These are phyloP conservation scores for Galleria mellonella DNA, from an alignment of 1,140 invertebrate genomes.

Conservation along the genomic window DNA sequence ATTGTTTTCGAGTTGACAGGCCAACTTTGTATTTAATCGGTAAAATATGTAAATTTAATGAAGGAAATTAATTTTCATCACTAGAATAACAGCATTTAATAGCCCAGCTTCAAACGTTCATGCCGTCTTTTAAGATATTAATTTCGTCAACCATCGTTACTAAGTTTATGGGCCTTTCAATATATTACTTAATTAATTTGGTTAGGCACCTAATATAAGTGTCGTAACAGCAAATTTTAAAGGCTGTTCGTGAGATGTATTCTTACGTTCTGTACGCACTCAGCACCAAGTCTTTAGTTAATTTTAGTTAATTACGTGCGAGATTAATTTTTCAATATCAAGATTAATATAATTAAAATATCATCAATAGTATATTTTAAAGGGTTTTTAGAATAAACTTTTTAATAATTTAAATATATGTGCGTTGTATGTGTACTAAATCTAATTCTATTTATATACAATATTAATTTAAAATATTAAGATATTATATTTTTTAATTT, in stretches of 20 bases:
- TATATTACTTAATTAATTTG: slow-evolving; percentile 23
- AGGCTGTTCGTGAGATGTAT: neutral
- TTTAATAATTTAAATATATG: too few relatives aligned
- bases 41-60: slow-evolving; percentile 11
- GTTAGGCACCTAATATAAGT: slow-evolving; percentile 10
- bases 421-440: too few relatives aligned
- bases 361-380: neutral
- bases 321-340: neutral
- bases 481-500: too few relatives aligned
- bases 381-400: neutral
- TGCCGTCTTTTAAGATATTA: slow-evolving; percentile 21
- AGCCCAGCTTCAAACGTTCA: slow-evolving; percentile 11
- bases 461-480: too few relatives aligned
- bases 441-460: too few relatives aligned
- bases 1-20: slow-evolving; percentile 6
- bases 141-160: slow-evolving; percentile 20
- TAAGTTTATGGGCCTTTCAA: slow-evolving; percentile 22
- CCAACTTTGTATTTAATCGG: slow-evolving; percentile 7
- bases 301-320: neutral
- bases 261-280: neutral
- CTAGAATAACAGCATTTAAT: slow-evolving; percentile 16
- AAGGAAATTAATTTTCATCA: slow-evolving; percentile 12
- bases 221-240: neutral
- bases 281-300: neutral
- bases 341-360: neutral